Evolutionary conservation across 30 jellyfish, hydroid and myxozoan genomes (phyloP).

Genomic region (Pelagia noctiluca): DNA sequence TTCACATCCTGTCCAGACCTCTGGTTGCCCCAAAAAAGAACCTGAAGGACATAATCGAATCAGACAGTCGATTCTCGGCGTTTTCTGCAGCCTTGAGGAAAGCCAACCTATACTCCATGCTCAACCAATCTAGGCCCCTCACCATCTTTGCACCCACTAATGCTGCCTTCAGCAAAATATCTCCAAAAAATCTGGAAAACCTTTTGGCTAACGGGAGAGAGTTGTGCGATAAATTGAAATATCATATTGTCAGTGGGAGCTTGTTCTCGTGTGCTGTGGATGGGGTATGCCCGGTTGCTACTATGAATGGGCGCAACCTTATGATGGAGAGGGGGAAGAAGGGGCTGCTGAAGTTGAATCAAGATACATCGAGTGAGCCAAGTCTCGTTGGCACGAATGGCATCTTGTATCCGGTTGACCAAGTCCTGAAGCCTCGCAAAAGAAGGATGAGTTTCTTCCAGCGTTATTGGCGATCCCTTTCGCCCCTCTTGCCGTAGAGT

Average conservation of each 20-base stretch:
- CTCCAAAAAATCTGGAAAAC: constrained; percentile 42
- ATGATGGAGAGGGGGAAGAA: constrained; percentile 25
- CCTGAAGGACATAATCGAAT: constrained; percentile 27
- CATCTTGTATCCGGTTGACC: constrained; percentile 58
- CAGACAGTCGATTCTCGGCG: constrained; percentile 72
- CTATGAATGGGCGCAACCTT: constrained; percentile 48
- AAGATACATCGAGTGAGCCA: constrained; percentile 5
- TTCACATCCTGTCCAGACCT: constrained; percentile 50
- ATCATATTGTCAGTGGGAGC: constrained; percentile 58
- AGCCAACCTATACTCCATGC: constrained; percentile 35
- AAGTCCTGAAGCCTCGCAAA: constrained; percentile 43
- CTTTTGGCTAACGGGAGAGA: constrained; percentile 30
- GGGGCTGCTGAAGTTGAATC: constrained; percentile 23
- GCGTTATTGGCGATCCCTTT: background rate
- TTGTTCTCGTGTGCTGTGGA: constrained; percentile 54
- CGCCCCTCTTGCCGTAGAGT: no score
- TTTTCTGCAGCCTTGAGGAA: constrained; percentile 56
- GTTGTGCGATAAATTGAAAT: constrained; percentile 20
- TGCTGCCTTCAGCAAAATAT: constrained; percentile 61
- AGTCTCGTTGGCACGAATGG: constrained; percentile 60
- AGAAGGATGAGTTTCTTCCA: background rate
- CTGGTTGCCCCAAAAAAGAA: constrained; percentile 52
- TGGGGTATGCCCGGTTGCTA: constrained; percentile 31
- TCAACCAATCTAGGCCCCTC: constrained; percentile 19
- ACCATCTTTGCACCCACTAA: constrained; percentile 75